Evolutionary conservation across 2,888 invertebrate genomes (phyloP).

Genomic region (Rotaria macrura): DNA sequence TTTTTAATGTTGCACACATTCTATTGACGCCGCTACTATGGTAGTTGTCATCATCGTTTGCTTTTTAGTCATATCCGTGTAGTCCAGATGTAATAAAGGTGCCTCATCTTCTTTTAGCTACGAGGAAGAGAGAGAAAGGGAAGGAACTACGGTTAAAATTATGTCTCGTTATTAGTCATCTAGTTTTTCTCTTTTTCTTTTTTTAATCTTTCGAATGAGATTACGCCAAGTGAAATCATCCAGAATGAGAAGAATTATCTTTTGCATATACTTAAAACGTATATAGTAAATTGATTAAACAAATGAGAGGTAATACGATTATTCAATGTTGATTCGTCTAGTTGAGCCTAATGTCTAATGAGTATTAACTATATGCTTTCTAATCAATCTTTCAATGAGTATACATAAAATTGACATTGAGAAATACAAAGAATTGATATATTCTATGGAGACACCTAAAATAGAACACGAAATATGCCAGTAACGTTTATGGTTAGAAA

Average conservation of each 20-base stretch:
- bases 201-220: neutral
- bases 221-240: neutral
- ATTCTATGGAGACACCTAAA: neutral
- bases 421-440: neutral
- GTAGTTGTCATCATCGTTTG: neutral
- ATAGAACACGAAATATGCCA: neutral
- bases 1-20: neutral
- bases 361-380: neutral
- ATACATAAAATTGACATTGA: neutral
- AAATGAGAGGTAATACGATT: conserved; percentile 6
- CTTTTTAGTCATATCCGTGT: neutral
- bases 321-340: neutral
- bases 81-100: neutral
- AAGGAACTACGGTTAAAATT: neutral
- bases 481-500: neutral
- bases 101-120: no score
- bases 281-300: neutral
- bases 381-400: neutral
- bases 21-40: neutral
- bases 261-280: neutral
- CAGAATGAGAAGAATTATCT: neutral
- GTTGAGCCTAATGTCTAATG: neutral
- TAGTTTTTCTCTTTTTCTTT: neutral
- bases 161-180: neutral
- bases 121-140: no score